Percentiles rank a stretch among this genome's conserved stretches.
Evolutionary conservation across 2,113 vertebrate species (phyloP).

Genomic region (Xiphophorus maculatus): DNA sequence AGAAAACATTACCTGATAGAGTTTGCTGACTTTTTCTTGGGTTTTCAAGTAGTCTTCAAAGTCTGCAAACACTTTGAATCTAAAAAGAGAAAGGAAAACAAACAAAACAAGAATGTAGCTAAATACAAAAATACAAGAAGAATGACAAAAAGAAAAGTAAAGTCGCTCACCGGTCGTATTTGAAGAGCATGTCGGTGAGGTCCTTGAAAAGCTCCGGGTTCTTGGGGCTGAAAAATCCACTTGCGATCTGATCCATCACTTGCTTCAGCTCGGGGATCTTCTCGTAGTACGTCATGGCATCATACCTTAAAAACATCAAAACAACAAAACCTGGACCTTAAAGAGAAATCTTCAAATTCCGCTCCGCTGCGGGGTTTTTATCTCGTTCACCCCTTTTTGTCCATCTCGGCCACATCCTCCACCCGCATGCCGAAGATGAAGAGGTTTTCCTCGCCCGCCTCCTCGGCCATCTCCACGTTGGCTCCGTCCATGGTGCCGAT

Average conservation of each 20-base stretch:
- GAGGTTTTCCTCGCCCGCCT: slow-evolving; percentile 93
- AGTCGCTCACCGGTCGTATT: slow-evolving; percentile 88
- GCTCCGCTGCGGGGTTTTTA: background rate
- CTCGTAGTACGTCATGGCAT: slow-evolving; percentile 88
- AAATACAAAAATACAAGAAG: no score
- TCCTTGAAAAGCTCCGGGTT: slow-evolving; percentile 91
- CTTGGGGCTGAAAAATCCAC: slow-evolving; percentile 88
- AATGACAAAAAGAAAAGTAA: background rate
- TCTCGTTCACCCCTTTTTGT: slow-evolving; percentile 84
- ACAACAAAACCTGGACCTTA: background rate
- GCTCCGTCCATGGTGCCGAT: slow-evolving; percentile 99
- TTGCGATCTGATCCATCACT: slow-evolving; percentile 90
- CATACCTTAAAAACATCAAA: slow-evolving; percentile 78
- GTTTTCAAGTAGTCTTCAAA: slow-evolving; percentile 89
- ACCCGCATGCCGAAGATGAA: slow-evolving; percentile 98
- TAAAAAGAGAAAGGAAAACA: slow-evolving; percentile 30
- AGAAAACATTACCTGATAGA: slow-evolving; percentile 86
- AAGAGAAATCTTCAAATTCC: background rate
- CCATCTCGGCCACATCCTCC: slow-evolving; percentile 87
- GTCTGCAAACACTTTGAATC: slow-evolving; percentile 98
- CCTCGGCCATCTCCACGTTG: slow-evolving; percentile 98
- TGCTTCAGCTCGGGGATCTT: slow-evolving; percentile 88
- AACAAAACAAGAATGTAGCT: background rate
- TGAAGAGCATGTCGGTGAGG: slow-evolving; percentile 91
- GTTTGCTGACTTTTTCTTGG: slow-evolving; percentile 91